Base-by-base conservation (phyloP, 2,888 invertebrate genomes). In the Acrobasis consociella region DNA sequence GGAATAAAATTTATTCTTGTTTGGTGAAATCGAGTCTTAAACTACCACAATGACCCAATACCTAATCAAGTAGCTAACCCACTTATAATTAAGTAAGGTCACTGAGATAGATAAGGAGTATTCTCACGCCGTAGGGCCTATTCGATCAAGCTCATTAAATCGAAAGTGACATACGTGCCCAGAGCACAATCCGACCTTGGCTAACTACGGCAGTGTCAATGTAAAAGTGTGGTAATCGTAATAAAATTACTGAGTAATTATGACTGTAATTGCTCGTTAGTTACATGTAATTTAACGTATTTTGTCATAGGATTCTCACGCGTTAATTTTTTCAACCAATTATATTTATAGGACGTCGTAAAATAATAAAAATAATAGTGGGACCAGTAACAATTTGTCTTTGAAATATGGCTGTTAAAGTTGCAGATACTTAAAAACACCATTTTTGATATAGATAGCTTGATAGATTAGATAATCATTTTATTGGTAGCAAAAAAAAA, bases 171-270 rank as follows among this genome's bases (percentile, higher is more conserved):
- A 72, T 70, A 65, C 60, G 64, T 66, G 55, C 68, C 65, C 68
- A 68, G 77, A 81, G 80, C 79, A 78, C 75, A 75, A 81, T 73
- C 78, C 72, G 81, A 77, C 85, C 85, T 86, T 85, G 84, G 70
- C 59, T 69, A 69, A 69, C 69, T 69, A 70, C 74, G 76, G 72
- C 77, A 76, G 77, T 78, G 80, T 81, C 80, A 82, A 77, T 76
- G 39, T 76, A 74, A 70, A 71, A 70, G 72, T 76, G 76, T 76
- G 67, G 76, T 69, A 80, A 76, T 74, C 16, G 39, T 55, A 55
- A 55, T 55, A 53, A 53, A 53, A 55, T 39, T 16, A 55, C 55
- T 39, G 31, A 16, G 11, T 55, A 76, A 75, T 79, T 69, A 77
- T 72, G 67, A 72, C 70, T 71, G 69, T 63, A 62, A 53, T 60